These are phyloP conservation scores for Siderastrea siderea DNA, from an alignment of 92 coral and sea anemone genomes.

Conservation along the genomic window DNA sequence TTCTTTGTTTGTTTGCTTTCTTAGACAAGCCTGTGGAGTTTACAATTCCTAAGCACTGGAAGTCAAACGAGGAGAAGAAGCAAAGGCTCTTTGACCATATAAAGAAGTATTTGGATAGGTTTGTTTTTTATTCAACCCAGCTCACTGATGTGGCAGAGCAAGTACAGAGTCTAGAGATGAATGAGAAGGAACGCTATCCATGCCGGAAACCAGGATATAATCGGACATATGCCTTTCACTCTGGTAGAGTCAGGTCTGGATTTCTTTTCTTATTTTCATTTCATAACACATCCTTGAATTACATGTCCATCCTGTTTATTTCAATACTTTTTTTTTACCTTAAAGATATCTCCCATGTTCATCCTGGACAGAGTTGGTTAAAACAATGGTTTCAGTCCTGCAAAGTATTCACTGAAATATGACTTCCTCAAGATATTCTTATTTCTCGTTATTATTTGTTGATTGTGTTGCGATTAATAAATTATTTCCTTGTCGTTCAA, in stretches of 20 bases:
- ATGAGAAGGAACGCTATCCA: slow-evolving; percentile 13
- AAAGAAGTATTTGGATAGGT: slow-evolving; percentile 17
- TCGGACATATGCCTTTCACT: slow-evolving; percentile 30
- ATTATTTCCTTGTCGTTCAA: neutral
- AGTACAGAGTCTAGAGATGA: slow-evolving; percentile 16
- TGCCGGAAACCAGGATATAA: slow-evolving; percentile 25
- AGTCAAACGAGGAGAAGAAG: slow-evolving; percentile 17
- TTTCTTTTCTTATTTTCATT: neutral
- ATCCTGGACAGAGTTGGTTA: too few species aligned
- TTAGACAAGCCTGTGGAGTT: slow-evolving; percentile 13
- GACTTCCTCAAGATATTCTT: too few species aligned
- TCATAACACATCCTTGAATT: too few species aligned
- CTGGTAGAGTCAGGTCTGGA: slow-evolving; percentile 29
- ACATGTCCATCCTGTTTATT: too few species aligned
- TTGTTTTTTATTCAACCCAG: slow-evolving; percentile 12
- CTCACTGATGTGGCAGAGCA: slow-evolving; percentile 10
- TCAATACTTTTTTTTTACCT: too few species aligned
- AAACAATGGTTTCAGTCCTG: too few species aligned
- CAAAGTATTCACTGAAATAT: too few species aligned
- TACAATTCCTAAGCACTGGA: slow-evolving; percentile 13
- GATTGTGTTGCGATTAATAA: too few species aligned
- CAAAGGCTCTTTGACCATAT: slow-evolving; percentile 20
- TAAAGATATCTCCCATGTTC: too few species aligned
- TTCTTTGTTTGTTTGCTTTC: neutral
- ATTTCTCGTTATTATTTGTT: too few species aligned